phyloP scores from a whole-genome alignment of 2,113 vertebrate genomes.

The Odontophorus gujanensis region DNA sequence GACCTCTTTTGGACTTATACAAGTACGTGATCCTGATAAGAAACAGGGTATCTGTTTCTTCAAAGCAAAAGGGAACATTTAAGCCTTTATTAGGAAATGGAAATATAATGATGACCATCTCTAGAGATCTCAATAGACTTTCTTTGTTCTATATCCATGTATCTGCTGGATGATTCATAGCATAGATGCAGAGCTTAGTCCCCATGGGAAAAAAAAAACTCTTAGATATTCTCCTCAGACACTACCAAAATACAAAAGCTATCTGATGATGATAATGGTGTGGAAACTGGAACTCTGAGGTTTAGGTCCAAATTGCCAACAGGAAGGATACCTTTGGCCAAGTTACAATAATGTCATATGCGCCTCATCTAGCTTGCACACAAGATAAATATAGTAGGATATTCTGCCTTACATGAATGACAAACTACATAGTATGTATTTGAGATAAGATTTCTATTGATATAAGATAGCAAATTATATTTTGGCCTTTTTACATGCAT shows the following conservation, averaged over 20 bases:
- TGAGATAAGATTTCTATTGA: fast-evolving
- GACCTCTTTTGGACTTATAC: neutral
- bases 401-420: neutral
- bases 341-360: neutral
- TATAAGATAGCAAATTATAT: neutral
- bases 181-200: slow-evolving; percentile 24
- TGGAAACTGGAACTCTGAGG: neutral
- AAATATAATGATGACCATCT: slow-evolving; percentile 14
- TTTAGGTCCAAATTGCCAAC: neutral
- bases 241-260: neutral
- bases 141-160: neutral
- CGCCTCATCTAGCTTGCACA: neutral
- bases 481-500: neutral
- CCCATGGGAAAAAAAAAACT: neutral
- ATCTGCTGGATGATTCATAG: slow-evolving; percentile 32
- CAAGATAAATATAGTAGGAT: neutral
- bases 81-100: slow-evolving; percentile 19
- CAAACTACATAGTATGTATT: neutral
- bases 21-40: neutral
- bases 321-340: neutral
- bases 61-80: neutral
- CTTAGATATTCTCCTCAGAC: neutral
- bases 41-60: neutral
- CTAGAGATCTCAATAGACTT: neutral
- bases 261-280: neutral